These are phyloP conservation scores for Trogon surrucura DNA, from an alignment of 2,113 vertebrate genomes.

Conservation along the genomic window DNA sequence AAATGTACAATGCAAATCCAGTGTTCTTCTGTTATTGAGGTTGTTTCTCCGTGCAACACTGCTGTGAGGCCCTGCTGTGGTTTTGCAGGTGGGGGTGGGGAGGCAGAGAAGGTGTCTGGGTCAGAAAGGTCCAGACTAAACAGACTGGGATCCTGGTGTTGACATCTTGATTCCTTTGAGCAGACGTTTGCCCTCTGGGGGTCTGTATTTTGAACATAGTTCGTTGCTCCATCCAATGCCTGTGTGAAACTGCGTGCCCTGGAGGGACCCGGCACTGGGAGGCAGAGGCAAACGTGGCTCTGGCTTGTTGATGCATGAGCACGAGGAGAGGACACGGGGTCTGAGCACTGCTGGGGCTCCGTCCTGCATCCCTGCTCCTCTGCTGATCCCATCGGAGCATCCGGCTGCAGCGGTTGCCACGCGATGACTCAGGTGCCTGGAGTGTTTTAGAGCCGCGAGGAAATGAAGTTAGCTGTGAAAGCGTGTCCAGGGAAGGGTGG, in stretches of 20 bases:
- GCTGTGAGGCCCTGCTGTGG: not conserved
- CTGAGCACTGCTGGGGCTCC: fast-evolving
- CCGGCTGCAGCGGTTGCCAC: fast-evolving
- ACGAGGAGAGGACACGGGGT: not conserved
- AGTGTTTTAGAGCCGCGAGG: not conserved
- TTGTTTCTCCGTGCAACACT: fast-evolving
- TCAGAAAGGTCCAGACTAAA: not conserved
- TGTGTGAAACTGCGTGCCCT: not conserved
- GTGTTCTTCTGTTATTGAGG: fast-evolving
- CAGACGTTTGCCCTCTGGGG: not conserved
- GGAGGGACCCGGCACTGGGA: not conserved
- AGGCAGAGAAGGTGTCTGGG: not conserved
- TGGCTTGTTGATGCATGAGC: not conserved
- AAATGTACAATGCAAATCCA: fast-evolving
- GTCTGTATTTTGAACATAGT: not conserved
- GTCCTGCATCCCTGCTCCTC: not conserved
- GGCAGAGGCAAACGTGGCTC: not conserved
- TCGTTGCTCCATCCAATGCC: fast-evolving
- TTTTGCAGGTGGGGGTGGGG: not conserved
- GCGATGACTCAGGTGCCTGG: fast-evolving
- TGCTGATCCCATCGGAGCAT: not conserved
- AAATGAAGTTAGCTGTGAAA: not conserved
- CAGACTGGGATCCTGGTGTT: fast-evolving
- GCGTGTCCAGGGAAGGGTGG: not conserved
- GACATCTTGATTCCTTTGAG: not conserved